Base-by-base conservation (phyloP, 2,113 vertebrate genomes). In the Ciconia boyciana region DNA sequence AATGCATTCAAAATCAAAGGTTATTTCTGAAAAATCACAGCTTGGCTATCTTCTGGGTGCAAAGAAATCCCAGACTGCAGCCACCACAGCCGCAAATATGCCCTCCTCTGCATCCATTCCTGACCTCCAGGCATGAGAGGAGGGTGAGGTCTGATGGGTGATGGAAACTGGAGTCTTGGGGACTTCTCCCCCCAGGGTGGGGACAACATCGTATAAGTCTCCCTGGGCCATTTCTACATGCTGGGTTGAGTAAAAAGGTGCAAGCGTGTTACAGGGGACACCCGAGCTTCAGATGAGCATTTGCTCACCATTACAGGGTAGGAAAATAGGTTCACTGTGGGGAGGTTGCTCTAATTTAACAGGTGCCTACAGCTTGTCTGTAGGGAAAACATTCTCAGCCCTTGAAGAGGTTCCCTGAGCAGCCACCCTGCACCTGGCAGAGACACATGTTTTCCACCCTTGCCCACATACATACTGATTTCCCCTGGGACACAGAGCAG, bases 361-460 rank as follows among this genome's bases (percentile, higher is more conserved):
- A 72, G 85, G 36, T 88, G 44, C 58, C 54, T 77, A 34, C 31
- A 83, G 71, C 58, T 66, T 41, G 44, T 70, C 86, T 61, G 31
- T 0, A 32, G n/a, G 64, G 36, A 54, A 86, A 83, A 80, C 1
- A 4, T 87, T 74, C 89, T 77, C 86, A 77, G 13, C 83, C n/a
- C 78, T 49, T 66, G 36, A 54, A 58, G 68, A 78, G 32, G n/a
- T 81, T 89, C 60, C 64, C 86, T 32, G 62, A 77, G 79, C 80
- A 89, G 87, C 51, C 84, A 87, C 77, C 68, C 76, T 14, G 80
- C 89, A 93, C 54, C 80, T 85, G 70, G 57, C 51, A 84, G 6
- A 70, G 26, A 71, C 24, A 17, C 72, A 34, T 11, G 5, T 46
- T 91, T 83, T 39, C 93, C 83, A 43, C 7, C 79, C 86, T 78